Evolutionary conservation across 2,113 vertebrate genomes (phyloP).

Genomic region (Delphinapterus leucas): DNA sequence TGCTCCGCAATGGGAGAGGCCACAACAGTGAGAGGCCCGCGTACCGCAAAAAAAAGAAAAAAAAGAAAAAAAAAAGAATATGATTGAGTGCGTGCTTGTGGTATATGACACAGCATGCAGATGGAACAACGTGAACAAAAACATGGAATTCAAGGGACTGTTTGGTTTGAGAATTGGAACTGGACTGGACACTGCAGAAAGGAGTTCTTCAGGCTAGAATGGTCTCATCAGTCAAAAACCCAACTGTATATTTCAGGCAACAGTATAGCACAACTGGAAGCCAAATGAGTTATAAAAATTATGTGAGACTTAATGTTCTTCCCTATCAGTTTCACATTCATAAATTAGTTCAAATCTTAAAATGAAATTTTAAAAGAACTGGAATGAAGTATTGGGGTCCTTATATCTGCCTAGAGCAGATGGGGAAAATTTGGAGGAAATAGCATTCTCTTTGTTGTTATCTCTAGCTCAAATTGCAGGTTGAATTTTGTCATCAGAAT

Average conservation of each 20-base stretch:
- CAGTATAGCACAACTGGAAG: not conserved
- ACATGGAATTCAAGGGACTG: not conserved
- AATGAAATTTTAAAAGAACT: not conserved
- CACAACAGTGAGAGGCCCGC: no score
- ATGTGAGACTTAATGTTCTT: not conserved
- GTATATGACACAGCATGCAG: not conserved
- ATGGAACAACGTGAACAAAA: not conserved
- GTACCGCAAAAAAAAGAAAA: no score
- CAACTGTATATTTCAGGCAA: not conserved
- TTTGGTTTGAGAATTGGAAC: not conserved
- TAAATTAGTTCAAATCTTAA: not conserved
- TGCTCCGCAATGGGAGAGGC: no score
- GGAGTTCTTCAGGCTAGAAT: not conserved
- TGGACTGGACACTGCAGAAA: not conserved
- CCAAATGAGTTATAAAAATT: not conserved
- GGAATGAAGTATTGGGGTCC: not conserved
- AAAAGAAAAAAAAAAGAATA: not conserved
- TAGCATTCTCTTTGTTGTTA: not conserved
- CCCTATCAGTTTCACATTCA: not conserved
- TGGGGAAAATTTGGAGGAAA: not conserved
- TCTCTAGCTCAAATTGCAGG: not conserved
- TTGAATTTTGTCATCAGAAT: slow-evolving; percentile 13
- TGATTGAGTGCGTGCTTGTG: not conserved
- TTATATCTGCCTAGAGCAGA: not conserved
- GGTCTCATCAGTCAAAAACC: not conserved